Base-by-base conservation (phyloP, 1,140 invertebrate species). In the Pseudomyrmex pallidus region DNA sequence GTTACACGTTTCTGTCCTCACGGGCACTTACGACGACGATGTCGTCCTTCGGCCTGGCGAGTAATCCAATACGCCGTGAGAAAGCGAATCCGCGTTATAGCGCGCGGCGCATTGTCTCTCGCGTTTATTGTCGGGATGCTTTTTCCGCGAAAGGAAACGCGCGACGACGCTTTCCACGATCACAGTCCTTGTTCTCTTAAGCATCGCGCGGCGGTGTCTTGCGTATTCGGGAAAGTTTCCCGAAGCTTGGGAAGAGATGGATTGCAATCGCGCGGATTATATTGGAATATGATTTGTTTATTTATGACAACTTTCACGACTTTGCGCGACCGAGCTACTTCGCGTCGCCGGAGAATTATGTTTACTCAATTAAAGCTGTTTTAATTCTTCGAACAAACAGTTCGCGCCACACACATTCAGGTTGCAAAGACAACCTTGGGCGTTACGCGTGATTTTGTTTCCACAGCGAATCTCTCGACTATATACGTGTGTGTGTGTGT, bases 121-220 rank as follows among this genome's bases (percentile, higher is more conserved):
- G 59, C 17, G 20, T 15, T 57, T 46, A 72, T 80, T 80, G 76
- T 80, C 54, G 20, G 20, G 66, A 80, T 80, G 80, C 72, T 74
- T 83, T 63, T 48, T 35, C 35, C 50, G 22, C 50, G 50, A 63
- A 78, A 64, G 82, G 44, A 83, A 82, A 83, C 61, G 50, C 50
- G 44, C 25, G 50, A 48, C 12, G 22, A 35, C 50, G 59, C 82
- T 77, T 64, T 83, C 61, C 73, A 66, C 46, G n/a, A 74, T 78
- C 44, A 59, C 44, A 59, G 15, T 83, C 48, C 59, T 78, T 20
- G 20, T 63, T 64, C 72, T 5, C 12, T 9, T 17, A 12, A 61
- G 35, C 70, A 44, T 3, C 17, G 20, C 20, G 20, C n/a, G n/a
- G n/a, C n/a, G 35, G 5, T 7, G 35, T n/a, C 12, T 20, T 35